Percentiles rank a stretch among this genome's conserved stretches.
phyloP scores from a whole-genome alignment of 2,797 vertebrate genomes.

The Furcifer pardalis region DNA sequence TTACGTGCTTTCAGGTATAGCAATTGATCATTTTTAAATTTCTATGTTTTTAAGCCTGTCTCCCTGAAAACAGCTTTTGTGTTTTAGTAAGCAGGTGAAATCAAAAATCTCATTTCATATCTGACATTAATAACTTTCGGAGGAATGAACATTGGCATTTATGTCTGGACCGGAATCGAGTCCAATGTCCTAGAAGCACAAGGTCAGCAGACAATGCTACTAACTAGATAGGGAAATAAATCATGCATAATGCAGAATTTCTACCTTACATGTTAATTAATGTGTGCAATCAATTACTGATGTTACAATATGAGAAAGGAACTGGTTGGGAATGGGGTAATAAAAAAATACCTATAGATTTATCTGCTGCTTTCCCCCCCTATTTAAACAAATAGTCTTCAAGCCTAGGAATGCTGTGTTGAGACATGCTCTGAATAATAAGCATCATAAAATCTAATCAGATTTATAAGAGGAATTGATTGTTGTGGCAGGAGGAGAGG shows the following conservation, averaged over 20 bases:
- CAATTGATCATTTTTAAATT: slow-evolving; percentile 72
- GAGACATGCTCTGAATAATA: slow-evolving; percentile 99
- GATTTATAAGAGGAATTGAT: slow-evolving; percentile 99
- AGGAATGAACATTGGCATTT: slow-evolving; percentile 84
- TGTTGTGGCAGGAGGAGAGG: slow-evolving; percentile 98
- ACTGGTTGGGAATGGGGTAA: slow-evolving; percentile 83
- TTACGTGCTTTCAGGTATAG: slow-evolving; percentile 72
- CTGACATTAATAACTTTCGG: slow-evolving; percentile 88
- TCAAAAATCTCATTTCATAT: slow-evolving; percentile 86
- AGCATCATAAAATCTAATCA: slow-evolving; percentile 99
- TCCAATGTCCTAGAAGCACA: slow-evolving; percentile 83
- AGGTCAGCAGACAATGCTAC: slow-evolving; percentile 83
- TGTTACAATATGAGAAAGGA: slow-evolving; percentile 84
- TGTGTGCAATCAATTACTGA: slow-evolving; percentile 91
- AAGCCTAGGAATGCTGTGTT: slow-evolving; percentile 87
- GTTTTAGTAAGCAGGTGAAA: slow-evolving; percentile 84
- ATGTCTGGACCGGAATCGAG: slow-evolving; percentile 82
- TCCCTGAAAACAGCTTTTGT: slow-evolving; percentile 74
- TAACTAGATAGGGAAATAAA: slow-evolving; percentile 89
- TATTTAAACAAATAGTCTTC: slow-evolving; percentile 95
- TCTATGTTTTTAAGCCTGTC: slow-evolving; percentile 75
- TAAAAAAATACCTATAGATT: slow-evolving; percentile 95
- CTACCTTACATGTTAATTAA: slow-evolving; percentile 91
- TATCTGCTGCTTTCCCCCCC: slow-evolving; percentile 91
- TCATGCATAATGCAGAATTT: slow-evolving; percentile 87